A percentile compares a stretch with the other conserved stretches of the same genome.
phyloP scores from a whole-genome alignment of 2,888 invertebrate species.

The Conistra vaccinii region DNA sequence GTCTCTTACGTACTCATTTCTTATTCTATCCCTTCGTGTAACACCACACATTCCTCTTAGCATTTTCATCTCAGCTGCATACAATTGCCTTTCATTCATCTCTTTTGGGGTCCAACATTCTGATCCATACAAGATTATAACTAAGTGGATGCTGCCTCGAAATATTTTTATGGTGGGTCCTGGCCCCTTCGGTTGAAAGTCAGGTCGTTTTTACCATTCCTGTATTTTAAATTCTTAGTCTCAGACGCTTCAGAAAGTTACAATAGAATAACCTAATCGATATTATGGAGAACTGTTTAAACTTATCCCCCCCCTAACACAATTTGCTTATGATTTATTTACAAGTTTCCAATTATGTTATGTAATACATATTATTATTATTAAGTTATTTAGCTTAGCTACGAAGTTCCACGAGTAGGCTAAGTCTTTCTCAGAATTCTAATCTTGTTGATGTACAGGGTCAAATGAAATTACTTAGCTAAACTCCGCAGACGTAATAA shows the following conservation, averaged over 20 bases:
- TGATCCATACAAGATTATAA: no score
- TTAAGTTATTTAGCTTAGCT: background rate
- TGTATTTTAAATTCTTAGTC: slow-evolving; percentile 35
- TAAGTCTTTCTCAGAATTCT: background rate
- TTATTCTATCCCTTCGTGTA: no score
- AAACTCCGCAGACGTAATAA: no score
- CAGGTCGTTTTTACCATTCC: slow-evolving; percentile 23
- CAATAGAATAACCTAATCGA: slow-evolving; percentile 62
- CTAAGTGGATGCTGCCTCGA: background rate
- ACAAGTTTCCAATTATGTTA: slow-evolving; percentile 26
- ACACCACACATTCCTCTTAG: no score
- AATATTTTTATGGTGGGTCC: background rate
- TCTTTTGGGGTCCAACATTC: no score
- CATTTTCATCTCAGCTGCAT: no score
- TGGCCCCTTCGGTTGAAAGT: background rate
- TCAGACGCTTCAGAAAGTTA: slow-evolving; percentile 28
- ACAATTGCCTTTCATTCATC: no score
- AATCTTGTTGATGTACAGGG: no score
- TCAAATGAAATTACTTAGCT: no score
- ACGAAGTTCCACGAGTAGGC: background rate
- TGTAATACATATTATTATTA: slow-evolving; percentile 5
- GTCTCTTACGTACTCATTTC: no score
- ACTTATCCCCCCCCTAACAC: slow-evolving; percentile 49
- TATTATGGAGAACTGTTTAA: slow-evolving; percentile 51
- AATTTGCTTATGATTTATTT: slow-evolving; percentile 53